Evolutionary conservation across 2,113 vertebrate species (phyloP), one percentile per base, ranked within the genome.

Genomic region (Anarrhichthys ocellatus): DNA sequence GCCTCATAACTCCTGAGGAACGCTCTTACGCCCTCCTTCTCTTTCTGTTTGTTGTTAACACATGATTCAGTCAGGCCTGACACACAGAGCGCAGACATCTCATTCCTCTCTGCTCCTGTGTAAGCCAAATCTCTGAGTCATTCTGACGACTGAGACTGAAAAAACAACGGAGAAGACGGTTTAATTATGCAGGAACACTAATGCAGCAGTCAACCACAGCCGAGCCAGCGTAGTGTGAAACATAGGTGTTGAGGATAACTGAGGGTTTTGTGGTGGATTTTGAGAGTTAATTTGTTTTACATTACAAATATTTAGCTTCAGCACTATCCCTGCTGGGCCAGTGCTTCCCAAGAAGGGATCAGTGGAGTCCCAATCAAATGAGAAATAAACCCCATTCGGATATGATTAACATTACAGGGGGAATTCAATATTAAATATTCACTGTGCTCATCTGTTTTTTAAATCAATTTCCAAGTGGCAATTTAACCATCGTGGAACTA

Each of bases 1-100:
- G 84, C 68, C 84, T 90, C 82, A 82, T 88, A 93, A 86, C 85
- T 87, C 84, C 83, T 59, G 75, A 89, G 67, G 87, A 92, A 85
- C 59, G 34, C 63, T 81, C 84, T 83, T 67, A 80, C 78, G 54
- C 24, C 15, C 14, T 24, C 34, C 1, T 42, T 73, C 20, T 36
- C 18, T 73, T 65, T 61, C 78, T n/a, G 32, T 80, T 85, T 74
- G 71, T 67, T 82, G 76, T 90, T 78, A 84, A 85, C 73, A 80
- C 73, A 80, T 17, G 73, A 81, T 63, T 84, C 84, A 78, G 62
- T 84, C 82, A 81, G 82, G 63, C 68, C 78, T 65, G 56, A 90
- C 80, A 86, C 80, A 78, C 14, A 50, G n/a, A 32, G 46, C 24
- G 15, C 63, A 86, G 73, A 84, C 29, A 22, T 84, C 77, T 88